Evolutionary conservation across 2,797 vertebrate genomes (phyloP).

Genomic region (Notoglanidium macrostoma): DNA sequence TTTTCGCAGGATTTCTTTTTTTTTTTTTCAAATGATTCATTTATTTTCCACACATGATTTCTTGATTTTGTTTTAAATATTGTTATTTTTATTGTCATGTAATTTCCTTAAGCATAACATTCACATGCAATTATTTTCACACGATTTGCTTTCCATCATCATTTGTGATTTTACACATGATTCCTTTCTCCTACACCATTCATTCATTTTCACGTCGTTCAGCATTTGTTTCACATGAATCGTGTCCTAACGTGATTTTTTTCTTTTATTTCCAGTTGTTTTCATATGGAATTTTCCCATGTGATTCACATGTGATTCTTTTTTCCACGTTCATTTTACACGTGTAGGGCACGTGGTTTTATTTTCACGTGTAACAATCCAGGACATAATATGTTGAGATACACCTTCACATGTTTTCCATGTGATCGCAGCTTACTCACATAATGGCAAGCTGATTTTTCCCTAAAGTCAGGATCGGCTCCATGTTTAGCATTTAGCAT

Average conservation of each 20-base stretch:
- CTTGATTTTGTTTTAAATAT: background rate
- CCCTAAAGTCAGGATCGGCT: background rate
- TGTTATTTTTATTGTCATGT: background rate
- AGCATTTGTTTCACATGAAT: no score
- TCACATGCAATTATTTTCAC: background rate
- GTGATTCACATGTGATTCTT: background rate
- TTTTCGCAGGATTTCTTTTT: no score
- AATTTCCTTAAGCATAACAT: background rate
- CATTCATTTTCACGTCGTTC: no score
- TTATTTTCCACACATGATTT: background rate
- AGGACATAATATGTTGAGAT: background rate
- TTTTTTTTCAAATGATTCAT: background rate
- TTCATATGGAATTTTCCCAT: background rate
- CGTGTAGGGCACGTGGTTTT: background rate
- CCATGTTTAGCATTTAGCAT: background rate
- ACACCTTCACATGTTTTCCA: no score
- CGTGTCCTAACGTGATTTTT: no score
- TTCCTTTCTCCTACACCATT: no score
- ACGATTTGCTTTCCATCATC: background rate
- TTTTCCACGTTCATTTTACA: background rate
- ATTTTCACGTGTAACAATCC: background rate
- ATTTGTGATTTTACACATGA: no score
- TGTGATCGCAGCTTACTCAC: background rate
- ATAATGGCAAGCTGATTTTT: background rate
- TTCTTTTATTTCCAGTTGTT: background rate